Evolutionary conservation across 2,113 vertebrate species (phyloP).

Genomic region (Cottus gobio): DNA sequence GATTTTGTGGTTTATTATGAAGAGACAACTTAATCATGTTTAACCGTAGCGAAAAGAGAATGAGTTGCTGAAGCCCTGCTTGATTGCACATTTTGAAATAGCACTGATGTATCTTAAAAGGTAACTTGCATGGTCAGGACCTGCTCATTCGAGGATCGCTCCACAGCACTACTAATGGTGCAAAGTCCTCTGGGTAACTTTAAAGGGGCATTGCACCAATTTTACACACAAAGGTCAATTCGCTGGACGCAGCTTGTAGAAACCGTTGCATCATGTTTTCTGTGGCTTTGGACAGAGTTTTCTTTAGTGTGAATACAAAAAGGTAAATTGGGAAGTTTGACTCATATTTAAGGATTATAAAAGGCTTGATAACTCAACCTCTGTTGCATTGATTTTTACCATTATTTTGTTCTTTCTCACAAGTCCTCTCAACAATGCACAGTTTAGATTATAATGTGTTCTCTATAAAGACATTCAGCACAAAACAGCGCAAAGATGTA

Average conservation of each 20-base stretch:
- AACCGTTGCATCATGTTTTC: not conserved
- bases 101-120: not conserved
- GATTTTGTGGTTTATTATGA: conserved; percentile 17
- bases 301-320: not conserved
- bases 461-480: not conserved
- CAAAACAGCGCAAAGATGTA: not conserved
- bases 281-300: not conserved
- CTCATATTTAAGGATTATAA: not conserved
- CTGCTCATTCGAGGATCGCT: not conserved
- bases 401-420: not conserved
- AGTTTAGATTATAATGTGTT: not conserved
- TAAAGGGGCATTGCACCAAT: not conserved
- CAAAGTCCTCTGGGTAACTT: not conserved
- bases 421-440: not conserved
- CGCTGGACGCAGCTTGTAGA: not conserved
- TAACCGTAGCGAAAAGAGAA: not conserved
- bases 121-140: not conserved
- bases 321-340: not conserved
- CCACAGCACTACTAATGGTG: not conserved
- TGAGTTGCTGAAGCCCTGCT: not conserved
- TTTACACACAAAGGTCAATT: not conserved
- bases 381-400: not conserved
- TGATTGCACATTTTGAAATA: not conserved
- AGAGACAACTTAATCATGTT: not conserved
- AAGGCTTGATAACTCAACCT: not conserved